Base-by-base conservation (phyloP, 2,113 vertebrate species). In the Hiodon tergisus region DNA sequence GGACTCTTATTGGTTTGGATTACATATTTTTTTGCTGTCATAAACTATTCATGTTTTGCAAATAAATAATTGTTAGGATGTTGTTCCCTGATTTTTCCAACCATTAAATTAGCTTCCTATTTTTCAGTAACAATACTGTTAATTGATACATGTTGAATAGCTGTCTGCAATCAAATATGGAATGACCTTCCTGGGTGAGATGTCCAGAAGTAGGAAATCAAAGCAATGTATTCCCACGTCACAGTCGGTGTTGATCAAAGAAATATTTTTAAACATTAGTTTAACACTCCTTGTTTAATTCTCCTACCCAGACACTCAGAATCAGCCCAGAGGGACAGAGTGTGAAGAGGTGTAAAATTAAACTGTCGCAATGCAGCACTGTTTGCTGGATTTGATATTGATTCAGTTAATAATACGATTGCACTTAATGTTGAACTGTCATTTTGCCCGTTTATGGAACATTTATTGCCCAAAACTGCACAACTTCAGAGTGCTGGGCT, bases 61-160 rank as follows among this genome's bases (percentile, higher is more conserved):
- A 51, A 58, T n/a, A 75, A 48, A 48, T 67, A 46, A 48, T 76
- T 68, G 68, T 59, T 48, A 50, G 69, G 65, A 71, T 52, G 31
- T 9, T 80, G 74, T 67, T n/a, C 65, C 70, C 67, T 71, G 73
- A 71, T 78, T 73, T 76, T 31, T 31, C 31, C 0, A 2, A 31
- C 31, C 31, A 61, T 14, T 78, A 81, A 78, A 81, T 83, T 80
- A 78, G 58, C 58, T 52, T 78, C 53, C 55, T 69, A 53, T 78
- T 74, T 65, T 69, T 16, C n/a, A 47, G 72, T 67, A 78, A 65
- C 74, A 60, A 69, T 75, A 72, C 67, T 71, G 60, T 65, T 77
- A 77, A 82, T 82, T 75, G 76, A 58, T 61, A 60, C 59, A 76
- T 48, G 50, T 52, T 5, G 53, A 54, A 17, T 10, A 59, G 17